Evolutionary conservation across 1,140 invertebrate genomes (phyloP).

Genomic region (Drosophila pallidifrons): DNA sequence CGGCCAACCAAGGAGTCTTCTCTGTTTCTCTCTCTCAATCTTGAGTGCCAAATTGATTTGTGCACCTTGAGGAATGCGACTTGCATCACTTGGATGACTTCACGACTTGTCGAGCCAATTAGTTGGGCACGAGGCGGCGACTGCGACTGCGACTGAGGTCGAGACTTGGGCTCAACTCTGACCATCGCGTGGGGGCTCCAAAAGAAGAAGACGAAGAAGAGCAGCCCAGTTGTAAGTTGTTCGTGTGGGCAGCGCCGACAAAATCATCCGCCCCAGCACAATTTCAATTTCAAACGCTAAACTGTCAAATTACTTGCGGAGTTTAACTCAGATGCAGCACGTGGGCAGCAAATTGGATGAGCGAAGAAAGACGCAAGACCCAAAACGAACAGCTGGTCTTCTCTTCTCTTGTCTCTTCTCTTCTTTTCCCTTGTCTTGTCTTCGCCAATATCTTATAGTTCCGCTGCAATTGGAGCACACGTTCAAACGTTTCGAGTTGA

Average conservation of each 20-base stretch:
- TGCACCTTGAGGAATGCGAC: conserved; percentile 54
- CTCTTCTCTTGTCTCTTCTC: conserved; percentile 1
- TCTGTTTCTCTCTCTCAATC: conserved; percentile 20
- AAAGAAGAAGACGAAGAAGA: neutral
- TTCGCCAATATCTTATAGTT: neutral
- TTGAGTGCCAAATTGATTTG: conserved; percentile 62
- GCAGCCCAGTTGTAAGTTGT: neutral
- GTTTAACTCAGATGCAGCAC: conserved; percentile 19
- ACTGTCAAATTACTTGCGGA: conserved; percentile 9
- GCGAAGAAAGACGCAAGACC: neutral
- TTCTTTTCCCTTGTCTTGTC: conserved; percentile 26
- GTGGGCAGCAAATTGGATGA: conserved; percentile 25
- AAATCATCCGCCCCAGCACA: conserved; percentile 10
- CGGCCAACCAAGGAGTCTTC: conserved; percentile 10
- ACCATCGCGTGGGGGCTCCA: neutral
- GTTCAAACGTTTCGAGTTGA: conserved; percentile 7
- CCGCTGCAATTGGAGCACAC: neutral
- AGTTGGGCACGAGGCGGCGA: too few species aligned
- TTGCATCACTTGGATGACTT: neutral
- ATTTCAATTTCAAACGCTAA: neutral
- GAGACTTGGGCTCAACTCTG: neutral
- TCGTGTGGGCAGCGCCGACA: conserved; percentile 9
- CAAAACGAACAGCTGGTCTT: conserved; percentile 47
- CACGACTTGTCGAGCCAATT: neutral
- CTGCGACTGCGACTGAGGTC: neutral